Percentiles rank a stretch among this genome's conserved stretches.
Evolutionary conservation across 2,113 vertebrate species (phyloP).

Genomic region (Labeo catla): DNA sequence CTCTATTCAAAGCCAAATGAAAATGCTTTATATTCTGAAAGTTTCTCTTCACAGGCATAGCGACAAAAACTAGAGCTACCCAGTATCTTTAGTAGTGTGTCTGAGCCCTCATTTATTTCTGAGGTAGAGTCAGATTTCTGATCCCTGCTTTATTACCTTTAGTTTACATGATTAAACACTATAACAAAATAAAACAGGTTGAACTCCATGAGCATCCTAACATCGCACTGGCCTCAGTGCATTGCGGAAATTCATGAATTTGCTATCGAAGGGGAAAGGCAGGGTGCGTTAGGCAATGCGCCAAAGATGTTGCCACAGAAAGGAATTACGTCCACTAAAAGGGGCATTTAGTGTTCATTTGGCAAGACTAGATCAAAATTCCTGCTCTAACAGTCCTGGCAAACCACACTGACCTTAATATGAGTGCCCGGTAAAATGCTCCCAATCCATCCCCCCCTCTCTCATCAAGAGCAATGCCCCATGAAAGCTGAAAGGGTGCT

Average conservation of each 20-base stretch:
- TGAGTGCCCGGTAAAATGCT: constrained; percentile 23
- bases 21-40: constrained; percentile 18
- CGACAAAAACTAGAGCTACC: not conserved
- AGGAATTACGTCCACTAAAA: constrained; percentile 26
- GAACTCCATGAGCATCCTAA: constrained; percentile 3
- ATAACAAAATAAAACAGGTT: not conserved
- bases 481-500: constrained; percentile 38
- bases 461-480: constrained; percentile 36
- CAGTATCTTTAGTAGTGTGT: not conserved
- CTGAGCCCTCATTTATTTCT: not conserved
- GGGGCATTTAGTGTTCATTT: constrained; percentile 33
- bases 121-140: not conserved
- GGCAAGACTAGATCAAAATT: constrained; percentile 29
- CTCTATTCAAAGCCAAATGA: constrained; percentile 32
- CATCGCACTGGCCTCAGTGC: not conserved
- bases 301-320: constrained; percentile 25
- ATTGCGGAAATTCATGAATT: not conserved
- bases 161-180: not conserved
- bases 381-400: constrained; percentile 20
- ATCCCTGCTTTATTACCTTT: not conserved
- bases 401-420: constrained; percentile 25
- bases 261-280: not conserved
- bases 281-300: constrained; percentile 18
- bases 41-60: constrained; percentile 15
- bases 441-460: constrained; percentile 5